Base-by-base conservation (phyloP, 2,888 invertebrate species). In the Plusia festucae region DNA sequence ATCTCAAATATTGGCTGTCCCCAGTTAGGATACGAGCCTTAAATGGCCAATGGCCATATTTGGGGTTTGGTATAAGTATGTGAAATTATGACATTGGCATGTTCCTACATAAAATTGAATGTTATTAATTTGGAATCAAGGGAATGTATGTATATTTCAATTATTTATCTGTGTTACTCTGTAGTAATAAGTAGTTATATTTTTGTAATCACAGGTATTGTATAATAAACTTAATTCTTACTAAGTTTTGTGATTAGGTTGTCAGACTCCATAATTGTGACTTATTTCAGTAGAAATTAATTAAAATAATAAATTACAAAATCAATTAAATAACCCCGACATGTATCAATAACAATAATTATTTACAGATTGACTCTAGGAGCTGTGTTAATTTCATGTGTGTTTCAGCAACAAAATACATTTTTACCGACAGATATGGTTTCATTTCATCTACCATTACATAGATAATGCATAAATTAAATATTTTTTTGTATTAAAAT, bases 351-450 rank as follows among this genome's bases (percentile, higher is more conserved):
- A 66, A 73, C 54, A 66, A 65, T 46, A 54, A 69, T 60, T 53
- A 70, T 77, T 75, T 65, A 68, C 72, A 80, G 64, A 67, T 30
- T 30, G 68, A 71, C 54, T 67, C 72, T 73, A 77, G 83, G 82
- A 82, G 81, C 82, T 84, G 82, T 85, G 88, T 83, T 86, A 81
- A 85, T 86, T 89, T 83, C 81, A 83, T 82, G 88, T 92, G 93
- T 93, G 93, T 90, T 90, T 90, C 87, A 85, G 85, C 88, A 83
- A 90, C n/a, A 92, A 91, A 94, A 87, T 90, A 93, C 91, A 93
- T 91, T 93, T 93, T 90, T 93, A 91, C 92, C 89, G 91, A 94
- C 91, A 68, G 81, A 60, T 20, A 65, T 86, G 46, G 82, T 86
- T 86, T 91, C 82, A 66, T 57, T 73, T 34, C 52, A 22, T 22